phyloP scores from a whole-genome alignment of 1,140 invertebrate genomes.

The Micrasema minimum region DNA sequence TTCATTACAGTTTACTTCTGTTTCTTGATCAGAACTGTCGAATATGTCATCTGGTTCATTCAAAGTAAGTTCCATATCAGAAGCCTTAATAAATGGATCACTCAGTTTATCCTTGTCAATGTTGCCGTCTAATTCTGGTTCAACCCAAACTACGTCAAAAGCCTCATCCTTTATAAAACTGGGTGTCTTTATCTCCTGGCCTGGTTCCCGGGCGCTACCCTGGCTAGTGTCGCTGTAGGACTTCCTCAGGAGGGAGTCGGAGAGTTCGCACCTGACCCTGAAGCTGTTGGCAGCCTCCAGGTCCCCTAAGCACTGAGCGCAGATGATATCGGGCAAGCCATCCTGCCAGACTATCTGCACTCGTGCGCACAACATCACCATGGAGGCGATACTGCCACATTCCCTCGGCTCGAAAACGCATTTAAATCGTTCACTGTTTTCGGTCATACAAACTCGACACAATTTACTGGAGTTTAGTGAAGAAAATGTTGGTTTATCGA shows the following conservation, averaged over 20 bases:
- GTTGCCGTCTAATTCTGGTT: background rate
- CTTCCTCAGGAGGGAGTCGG: constrained; percentile 20
- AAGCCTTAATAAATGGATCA: no score
- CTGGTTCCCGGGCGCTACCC: no score
- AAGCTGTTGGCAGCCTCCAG: constrained; percentile 30
- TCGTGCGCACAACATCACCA: constrained; percentile 16
- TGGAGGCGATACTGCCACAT: background rate
- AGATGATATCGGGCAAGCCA: constrained; percentile 31
- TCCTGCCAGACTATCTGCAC: constrained; percentile 19
- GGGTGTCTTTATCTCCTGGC: no score
- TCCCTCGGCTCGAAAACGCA: constrained; percentile 1
- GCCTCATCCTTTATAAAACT: background rate
- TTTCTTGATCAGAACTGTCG: no score
- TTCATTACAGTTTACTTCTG: no score
- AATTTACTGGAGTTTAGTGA: no score
- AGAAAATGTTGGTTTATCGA: no score
- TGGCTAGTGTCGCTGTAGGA: background rate
- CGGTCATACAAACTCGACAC: constrained; percentile 20
- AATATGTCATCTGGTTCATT: no score
- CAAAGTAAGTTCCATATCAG: no score
- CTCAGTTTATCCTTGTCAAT: background rate
- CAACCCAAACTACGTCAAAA: background rate
- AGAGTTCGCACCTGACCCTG: constrained; percentile 19
- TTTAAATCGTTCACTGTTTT: background rate
- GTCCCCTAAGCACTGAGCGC: constrained; percentile 7